Percentiles rank a stretch among this genome's conserved stretches.
phyloP scores from a whole-genome alignment of 2,797 vertebrate species.

The Rhincodon typus region DNA sequence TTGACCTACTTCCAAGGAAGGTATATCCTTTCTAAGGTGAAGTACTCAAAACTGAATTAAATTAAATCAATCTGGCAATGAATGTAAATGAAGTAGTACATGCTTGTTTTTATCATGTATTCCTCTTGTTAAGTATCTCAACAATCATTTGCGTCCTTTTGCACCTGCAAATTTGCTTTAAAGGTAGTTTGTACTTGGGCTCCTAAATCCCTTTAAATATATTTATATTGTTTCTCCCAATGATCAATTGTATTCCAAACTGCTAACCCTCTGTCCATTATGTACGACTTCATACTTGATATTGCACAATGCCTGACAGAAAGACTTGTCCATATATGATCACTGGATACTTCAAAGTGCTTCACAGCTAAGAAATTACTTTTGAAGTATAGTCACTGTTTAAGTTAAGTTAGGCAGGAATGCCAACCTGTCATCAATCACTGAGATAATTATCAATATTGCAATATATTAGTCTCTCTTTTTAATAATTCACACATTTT shows the following conservation, averaged over 20 bases:
- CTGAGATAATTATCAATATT: not conserved
- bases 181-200: not conserved
- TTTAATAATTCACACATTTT: not conserved
- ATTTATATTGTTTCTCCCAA: not conserved
- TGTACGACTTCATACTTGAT: not conserved
- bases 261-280: not conserved
- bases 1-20: not conserved
- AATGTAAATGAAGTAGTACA: not conserved
- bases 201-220: not conserved
- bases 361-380: too few relatives aligned
- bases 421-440: not conserved
- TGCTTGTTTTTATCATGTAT: not conserved
- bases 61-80: not conserved
- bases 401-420: too few relatives aligned
- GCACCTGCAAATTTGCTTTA: not conserved
- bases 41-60: not conserved
- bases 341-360: too few relatives aligned
- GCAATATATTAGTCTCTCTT: not conserved
- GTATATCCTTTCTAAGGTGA: not conserved
- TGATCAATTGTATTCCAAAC: not conserved
- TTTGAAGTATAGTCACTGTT: too few relatives aligned
- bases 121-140: not conserved
- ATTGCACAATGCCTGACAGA: not conserved
- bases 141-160: not conserved
- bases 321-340: too few relatives aligned